These are phyloP conservation scores for Goniozus legneri DNA, from an alignment of 1,140 invertebrate genomes.

Conservation along the genomic window DNA sequence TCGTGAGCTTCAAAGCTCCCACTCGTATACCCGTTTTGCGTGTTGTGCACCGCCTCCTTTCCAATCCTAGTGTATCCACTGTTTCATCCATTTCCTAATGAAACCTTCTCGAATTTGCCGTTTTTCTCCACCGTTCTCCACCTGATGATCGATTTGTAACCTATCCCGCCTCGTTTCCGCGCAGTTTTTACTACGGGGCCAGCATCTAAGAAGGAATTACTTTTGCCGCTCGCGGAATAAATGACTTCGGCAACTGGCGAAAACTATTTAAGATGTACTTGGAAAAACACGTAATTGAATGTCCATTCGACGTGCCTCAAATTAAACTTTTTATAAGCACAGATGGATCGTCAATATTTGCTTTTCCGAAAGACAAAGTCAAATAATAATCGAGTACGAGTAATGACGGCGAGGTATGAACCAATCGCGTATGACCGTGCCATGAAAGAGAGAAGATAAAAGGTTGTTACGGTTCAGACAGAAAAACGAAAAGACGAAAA, in stretches of 20 bases:
- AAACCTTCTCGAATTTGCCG: slow-evolving; percentile 42
- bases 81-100: slow-evolving; percentile 56
- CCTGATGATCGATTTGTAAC: slow-evolving; percentile 38
- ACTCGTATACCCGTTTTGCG: slow-evolving; percentile 6
- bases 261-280: slow-evolving; percentile 15
- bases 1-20: slow-evolving; percentile 51
- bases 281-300: slow-evolving; percentile 21
- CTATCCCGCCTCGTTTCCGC: slow-evolving; percentile 14
- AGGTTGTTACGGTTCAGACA: too few relatives aligned
- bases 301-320: slow-evolving; percentile 6
- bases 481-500: too few relatives aligned
- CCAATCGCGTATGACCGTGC: too few relatives aligned
- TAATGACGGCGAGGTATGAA: too few relatives aligned
- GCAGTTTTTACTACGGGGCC: slow-evolving; percentile 1
- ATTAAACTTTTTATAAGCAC: background rate
- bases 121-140: slow-evolving; percentile 49
- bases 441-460: too few relatives aligned
- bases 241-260: slow-evolving; percentile 15
- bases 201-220: slow-evolving; percentile 14
- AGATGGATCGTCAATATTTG: too few relatives aligned
- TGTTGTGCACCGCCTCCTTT: slow-evolving; percentile 39
- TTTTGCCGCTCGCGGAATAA: slow-evolving; percentile 13
- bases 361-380: too few relatives aligned
- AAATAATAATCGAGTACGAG: too few relatives aligned
- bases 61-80: slow-evolving; percentile 48